Conservation (phyloP, 2,888 invertebrate genomes). For the Kuschelorhynchus macadamiae region DNA sequence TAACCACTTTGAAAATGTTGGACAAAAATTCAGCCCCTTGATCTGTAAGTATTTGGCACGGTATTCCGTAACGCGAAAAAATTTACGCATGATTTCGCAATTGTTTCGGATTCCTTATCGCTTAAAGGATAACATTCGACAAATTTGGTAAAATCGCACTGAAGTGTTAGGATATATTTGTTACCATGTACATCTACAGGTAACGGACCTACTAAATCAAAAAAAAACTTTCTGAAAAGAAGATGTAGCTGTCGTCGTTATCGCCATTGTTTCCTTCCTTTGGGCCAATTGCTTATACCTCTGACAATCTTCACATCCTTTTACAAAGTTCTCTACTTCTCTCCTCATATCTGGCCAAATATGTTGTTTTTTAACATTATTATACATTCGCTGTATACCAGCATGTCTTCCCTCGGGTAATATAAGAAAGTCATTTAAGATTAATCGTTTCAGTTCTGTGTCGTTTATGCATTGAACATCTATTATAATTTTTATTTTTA, state of each 20-base stretch:
- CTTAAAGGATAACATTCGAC: slow-evolving; percentile 42
- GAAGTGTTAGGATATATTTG: slow-evolving; percentile 17
- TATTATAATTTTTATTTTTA: slow-evolving; percentile 41
- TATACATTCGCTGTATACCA: slow-evolving; percentile 50
- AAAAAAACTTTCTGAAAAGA: slow-evolving; percentile 49
- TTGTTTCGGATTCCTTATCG: slow-evolving; percentile 42
- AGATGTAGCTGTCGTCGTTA: slow-evolving; percentile 46
- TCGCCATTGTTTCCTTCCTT: slow-evolving; percentile 17
- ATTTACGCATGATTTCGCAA: slow-evolving; percentile 46
- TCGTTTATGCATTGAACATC: slow-evolving; percentile 31
- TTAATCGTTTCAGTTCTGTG: slow-evolving; percentile 37
- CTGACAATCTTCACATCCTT: slow-evolving; percentile 49
- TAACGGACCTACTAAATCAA: slow-evolving; percentile 48
- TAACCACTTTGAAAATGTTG: slow-evolving; percentile 41
- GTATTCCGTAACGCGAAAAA: slow-evolving; percentile 49
- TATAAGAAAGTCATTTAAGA: slow-evolving; percentile 53
- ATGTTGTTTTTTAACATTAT: slow-evolving; percentile 49
- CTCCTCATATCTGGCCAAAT: slow-evolving; percentile 44
- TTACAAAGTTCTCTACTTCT: slow-evolving; percentile 49
- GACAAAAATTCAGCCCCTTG: slow-evolving; percentile 48
- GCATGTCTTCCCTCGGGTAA: slow-evolving; percentile 53
- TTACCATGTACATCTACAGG: slow-evolving; percentile 24
- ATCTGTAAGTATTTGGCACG: slow-evolving; percentile 44
- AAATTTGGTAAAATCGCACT: slow-evolving; percentile 34
- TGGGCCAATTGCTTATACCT: slow-evolving; percentile 25